Conservation (phyloP, 2,113 vertebrate species). For the Anarrhichthys ocellatus region DNA sequence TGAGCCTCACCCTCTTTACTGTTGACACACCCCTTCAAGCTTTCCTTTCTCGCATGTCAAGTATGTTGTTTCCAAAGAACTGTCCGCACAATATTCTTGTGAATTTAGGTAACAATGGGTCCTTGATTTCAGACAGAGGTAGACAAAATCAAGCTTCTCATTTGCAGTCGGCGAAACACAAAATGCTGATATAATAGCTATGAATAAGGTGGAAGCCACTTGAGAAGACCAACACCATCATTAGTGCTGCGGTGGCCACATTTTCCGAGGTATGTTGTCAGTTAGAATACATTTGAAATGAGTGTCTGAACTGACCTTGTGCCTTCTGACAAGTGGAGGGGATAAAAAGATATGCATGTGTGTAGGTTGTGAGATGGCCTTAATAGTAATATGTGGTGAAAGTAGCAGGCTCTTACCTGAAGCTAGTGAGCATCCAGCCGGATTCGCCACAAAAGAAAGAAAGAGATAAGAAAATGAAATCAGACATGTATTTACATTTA, state of each 20-base stretch:
- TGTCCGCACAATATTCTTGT: neutral
- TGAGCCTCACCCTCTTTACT: neutral
- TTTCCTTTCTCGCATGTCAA: neutral
- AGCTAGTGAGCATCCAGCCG: slow-evolving; percentile 57
- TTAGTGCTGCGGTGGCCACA: neutral
- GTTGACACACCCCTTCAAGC: neutral
- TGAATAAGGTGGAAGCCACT: neutral
- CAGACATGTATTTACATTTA: neutral
- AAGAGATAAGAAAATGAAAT: slow-evolving; percentile 9
- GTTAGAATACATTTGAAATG: neutral
- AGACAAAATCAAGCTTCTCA: neutral
- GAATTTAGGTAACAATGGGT: neutral
- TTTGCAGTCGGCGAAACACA: neutral
- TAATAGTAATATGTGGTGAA: neutral
- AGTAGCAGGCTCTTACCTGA: slow-evolving; percentile 70
- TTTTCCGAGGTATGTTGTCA: neutral
- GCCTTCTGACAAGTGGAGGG: slow-evolving; percentile 3
- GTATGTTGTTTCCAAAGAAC: neutral
- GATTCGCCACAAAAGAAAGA: slow-evolving; percentile 12
- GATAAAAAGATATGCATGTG: slow-evolving; percentile 13
- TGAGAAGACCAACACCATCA: neutral
- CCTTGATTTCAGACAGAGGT: slow-evolving; percentile 1
- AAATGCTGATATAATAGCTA: neutral
- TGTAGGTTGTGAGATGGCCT: neutral
- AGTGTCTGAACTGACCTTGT: neutral